Conservation (phyloP, 2,888 invertebrate species). For the Amphipoea oculea region DNA sequence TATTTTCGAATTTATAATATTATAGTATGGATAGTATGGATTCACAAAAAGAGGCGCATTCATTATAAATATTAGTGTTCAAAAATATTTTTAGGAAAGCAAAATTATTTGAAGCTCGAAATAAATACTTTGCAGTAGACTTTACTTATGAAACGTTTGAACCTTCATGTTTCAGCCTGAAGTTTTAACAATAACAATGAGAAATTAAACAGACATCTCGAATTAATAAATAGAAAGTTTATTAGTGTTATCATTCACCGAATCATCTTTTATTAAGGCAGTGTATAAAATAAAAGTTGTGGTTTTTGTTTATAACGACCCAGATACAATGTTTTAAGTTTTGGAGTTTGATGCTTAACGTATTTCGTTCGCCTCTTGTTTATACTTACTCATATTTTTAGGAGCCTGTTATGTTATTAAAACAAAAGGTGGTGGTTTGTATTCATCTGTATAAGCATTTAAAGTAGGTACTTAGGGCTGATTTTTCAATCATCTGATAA, state of each 20-base stretch:
- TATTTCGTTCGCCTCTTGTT: slow-evolving; percentile 21
- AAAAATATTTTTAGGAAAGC: background rate
- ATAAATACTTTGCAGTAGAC: background rate
- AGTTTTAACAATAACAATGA: slow-evolving; percentile 65
- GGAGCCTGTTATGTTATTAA: slow-evolving; percentile 8
- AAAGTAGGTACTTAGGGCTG: background rate
- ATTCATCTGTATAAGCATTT: background rate
- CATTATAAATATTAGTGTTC: background rate
- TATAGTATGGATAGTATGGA: too few relatives aligned
- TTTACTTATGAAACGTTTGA: slow-evolving; percentile 36
- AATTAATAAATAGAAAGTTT: slow-evolving; percentile 61
- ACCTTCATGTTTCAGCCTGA: slow-evolving; percentile 27
- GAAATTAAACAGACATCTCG: slow-evolving; percentile 63
- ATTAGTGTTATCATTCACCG: slow-evolving; percentile 61
- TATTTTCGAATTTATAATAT: too few relatives aligned
- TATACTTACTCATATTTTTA: slow-evolving; percentile 24
- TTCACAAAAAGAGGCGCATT: background rate
- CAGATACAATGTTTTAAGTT: slow-evolving; percentile 35
- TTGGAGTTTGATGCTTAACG: slow-evolving; percentile 14
- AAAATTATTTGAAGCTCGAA: background rate
- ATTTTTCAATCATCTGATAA: too few relatives aligned
- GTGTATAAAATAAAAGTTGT: slow-evolving; percentile 49
- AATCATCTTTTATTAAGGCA: slow-evolving; percentile 61
- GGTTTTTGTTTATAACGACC: slow-evolving; percentile 40
- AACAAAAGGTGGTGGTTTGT: background rate